A percentile compares a stretch with the other conserved stretches of the same genome.
These are phyloP conservation scores for Gymnobelideus leadbeateri DNA, from an alignment of 2,113 vertebrate genomes.

Conservation along the genomic window DNA sequence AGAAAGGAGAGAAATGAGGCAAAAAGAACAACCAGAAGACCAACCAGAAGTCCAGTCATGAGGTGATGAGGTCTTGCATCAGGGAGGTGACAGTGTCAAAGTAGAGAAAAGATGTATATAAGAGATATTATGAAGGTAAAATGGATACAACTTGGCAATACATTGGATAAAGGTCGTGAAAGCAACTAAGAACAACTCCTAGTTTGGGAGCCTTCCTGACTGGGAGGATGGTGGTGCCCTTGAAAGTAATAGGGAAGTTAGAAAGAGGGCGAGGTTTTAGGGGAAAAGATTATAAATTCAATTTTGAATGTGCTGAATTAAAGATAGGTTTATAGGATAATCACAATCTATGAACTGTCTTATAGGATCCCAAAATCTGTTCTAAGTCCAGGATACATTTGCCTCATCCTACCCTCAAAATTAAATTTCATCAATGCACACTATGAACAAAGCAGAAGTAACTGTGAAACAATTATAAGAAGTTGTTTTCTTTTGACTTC, in stretches of 20 bases:
- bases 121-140: too few relatives aligned
- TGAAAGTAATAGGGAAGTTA: neutral
- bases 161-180: neutral
- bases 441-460: neutral
- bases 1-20: too few relatives aligned
- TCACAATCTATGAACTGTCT: neutral
- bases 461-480: neutral
- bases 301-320: neutral
- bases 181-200: neutral
- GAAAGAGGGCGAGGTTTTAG: neutral
- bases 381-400: neutral
- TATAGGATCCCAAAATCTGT: too few relatives aligned
- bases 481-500: neutral
- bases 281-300: neutral
- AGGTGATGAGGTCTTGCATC: too few relatives aligned
- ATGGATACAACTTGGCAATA: neutral
- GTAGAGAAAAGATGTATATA: too few relatives aligned
- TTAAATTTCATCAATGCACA: neutral
- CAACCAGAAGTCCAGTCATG: too few relatives aligned
- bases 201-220: too few relatives aligned
- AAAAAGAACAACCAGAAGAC: too few relatives aligned
- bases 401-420: neutral
- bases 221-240: neutral
- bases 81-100: too few relatives aligned
- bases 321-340: neutral